Percentiles rank a stretch among this genome's conserved stretches.
phyloP scores from a whole-genome alignment of 2,113 vertebrate species.

The Callospermophilus lateralis region DNA sequence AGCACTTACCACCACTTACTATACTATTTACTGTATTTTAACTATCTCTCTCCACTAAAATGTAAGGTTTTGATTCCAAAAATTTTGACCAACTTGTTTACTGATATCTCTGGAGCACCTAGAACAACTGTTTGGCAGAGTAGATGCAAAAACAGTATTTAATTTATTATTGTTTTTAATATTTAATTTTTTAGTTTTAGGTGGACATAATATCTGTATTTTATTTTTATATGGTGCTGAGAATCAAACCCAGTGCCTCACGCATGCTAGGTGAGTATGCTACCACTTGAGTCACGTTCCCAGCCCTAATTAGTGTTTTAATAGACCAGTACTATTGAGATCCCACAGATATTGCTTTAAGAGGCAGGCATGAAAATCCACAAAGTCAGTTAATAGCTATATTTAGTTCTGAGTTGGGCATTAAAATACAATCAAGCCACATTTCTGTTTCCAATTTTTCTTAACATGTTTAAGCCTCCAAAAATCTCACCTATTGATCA shows the following conservation, averaged over 20 bases:
- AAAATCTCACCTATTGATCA: neutral
- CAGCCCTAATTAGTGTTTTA: neutral
- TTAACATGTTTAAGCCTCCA: neutral
- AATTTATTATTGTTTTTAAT: neutral
- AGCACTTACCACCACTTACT: neutral
- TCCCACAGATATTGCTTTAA: neutral
- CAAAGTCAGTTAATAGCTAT: too few relatives aligned
- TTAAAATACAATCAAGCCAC: neutral
- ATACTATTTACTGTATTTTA: conserved; percentile 19
- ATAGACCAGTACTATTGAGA: neutral
- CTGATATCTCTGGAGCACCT: neutral
- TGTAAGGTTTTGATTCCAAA: neutral
- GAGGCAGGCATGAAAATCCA: neutral
- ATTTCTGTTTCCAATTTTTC: neutral
- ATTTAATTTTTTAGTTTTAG: too few relatives aligned
- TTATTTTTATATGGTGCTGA: too few relatives aligned
- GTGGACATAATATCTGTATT: too few relatives aligned
- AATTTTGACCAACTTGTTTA: neutral
- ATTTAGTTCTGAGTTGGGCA: too few relatives aligned
- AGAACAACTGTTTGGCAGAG: neutral
- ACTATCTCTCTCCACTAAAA: neutral
- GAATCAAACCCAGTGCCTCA: too few relatives aligned
- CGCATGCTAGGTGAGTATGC: too few relatives aligned
- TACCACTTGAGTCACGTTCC: too few relatives aligned
- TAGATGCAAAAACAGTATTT: neutral